Conservation (phyloP, 1,140 invertebrate species). For the Macrotrachela quadricornifera region DNA sequence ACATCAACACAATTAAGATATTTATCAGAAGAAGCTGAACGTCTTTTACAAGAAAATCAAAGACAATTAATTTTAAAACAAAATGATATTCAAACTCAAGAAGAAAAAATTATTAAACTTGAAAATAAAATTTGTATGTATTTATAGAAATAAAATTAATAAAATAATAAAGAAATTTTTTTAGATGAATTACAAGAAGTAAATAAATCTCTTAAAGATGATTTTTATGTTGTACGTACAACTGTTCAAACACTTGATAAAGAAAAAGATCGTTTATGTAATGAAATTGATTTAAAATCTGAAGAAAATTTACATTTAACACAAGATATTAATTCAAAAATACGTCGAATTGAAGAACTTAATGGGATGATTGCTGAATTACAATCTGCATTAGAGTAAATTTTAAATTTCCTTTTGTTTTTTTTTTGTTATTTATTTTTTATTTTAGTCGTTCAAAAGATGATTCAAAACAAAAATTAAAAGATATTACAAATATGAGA, state of each 20-base stretch:
- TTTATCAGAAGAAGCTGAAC: slow-evolving; percentile 3
- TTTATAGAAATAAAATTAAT: no score
- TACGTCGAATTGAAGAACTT: slow-evolving; percentile 20
- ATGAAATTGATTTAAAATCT: slow-evolving; percentile 1
- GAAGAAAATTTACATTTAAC: slow-evolving; percentile 6
- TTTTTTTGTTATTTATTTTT: no score
- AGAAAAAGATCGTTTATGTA: slow-evolving; percentile 5
- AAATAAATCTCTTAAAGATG: slow-evolving; percentile 1
- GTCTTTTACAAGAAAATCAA: neutral
- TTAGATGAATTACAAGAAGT: slow-evolving; percentile 2
- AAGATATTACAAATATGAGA: slow-evolving; percentile 23
- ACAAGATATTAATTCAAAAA: slow-evolving; percentile 5
- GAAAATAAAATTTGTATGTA: slow-evolving; percentile 4
- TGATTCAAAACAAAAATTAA: slow-evolving; percentile 12
- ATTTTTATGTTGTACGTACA: neutral
- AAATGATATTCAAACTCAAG: slow-evolving; percentile 4
- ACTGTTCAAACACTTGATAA: slow-evolving; percentile 1
- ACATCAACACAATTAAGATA: slow-evolving; percentile 5
- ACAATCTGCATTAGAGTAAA: slow-evolving; percentile 18
- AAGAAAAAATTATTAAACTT: slow-evolving; percentile 2
- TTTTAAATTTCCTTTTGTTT: no score
- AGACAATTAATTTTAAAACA: slow-evolving; percentile 2
- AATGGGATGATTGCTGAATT: slow-evolving; percentile 20
- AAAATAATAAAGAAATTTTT: no score
- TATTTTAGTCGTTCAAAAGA: slow-evolving; percentile 6